Percentiles rank a stretch among this genome's conserved stretches.
Evolutionary conservation across 2,888 invertebrate genomes (phyloP).

Genomic region (Notocelia uddmanniana): DNA sequence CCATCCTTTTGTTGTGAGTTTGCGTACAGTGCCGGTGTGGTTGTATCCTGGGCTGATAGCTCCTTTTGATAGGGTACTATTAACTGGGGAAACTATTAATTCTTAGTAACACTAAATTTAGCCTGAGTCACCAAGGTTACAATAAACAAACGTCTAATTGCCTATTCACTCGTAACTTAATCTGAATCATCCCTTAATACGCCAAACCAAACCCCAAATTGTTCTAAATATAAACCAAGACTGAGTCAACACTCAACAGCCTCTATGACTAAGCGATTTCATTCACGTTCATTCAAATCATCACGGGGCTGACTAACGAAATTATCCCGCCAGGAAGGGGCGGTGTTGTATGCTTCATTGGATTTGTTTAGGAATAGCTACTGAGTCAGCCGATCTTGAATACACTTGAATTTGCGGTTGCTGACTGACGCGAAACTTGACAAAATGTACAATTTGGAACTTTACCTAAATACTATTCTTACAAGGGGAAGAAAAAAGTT

Average conservation of each 20-base stretch:
- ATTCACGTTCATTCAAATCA: constrained; percentile 39
- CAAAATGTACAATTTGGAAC: too few species aligned
- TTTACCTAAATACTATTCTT: too few species aligned
- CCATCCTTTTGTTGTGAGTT: too few species aligned
- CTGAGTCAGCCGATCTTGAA: constrained; percentile 22
- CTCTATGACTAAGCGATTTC: constrained; percentile 35
- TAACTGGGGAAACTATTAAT: too few species aligned
- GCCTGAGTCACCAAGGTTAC: too few species aligned
- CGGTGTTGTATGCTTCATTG: constrained; percentile 9
- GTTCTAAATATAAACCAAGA: background rate
- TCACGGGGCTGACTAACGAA: constrained; percentile 39
- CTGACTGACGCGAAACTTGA: background rate
- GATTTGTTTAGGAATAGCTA: constrained; percentile 36
- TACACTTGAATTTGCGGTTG: background rate
- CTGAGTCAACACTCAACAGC: constrained; percentile 29
- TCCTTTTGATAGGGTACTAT: too few species aligned
- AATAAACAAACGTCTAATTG: too few species aligned
- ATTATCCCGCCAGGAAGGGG: constrained; percentile 8
- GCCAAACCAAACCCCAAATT: background rate
- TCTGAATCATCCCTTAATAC: background rate
- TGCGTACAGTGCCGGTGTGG: too few species aligned
- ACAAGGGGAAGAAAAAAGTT: too few species aligned
- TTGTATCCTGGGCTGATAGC: too few species aligned
- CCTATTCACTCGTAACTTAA: too few species aligned
- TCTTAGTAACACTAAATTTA: too few species aligned